Evolutionary conservation across 37 sponge, comb jelly and placozoan species (phyloP).

Genomic region (Amphimedon queenslandica): DNA sequence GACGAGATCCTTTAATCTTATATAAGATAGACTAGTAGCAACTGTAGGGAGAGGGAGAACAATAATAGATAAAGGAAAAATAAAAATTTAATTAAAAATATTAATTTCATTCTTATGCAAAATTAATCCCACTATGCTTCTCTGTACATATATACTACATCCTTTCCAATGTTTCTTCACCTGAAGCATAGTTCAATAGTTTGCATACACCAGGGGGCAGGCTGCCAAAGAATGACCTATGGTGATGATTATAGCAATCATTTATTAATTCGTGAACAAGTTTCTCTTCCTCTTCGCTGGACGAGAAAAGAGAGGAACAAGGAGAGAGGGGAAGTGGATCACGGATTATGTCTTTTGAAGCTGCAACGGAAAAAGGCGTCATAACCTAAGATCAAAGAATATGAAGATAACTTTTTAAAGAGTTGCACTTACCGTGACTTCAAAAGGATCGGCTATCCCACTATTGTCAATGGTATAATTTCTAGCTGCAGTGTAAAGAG

Average conservation of each 20-base stretch:
- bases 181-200: constrained; percentile 43
- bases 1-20: constrained; percentile 32
- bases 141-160: too few relatives aligned
- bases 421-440: constrained; percentile 23
- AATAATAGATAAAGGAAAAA: neutral
- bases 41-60: too few relatives aligned
- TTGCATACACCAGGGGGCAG: constrained; percentile 26
- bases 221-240: constrained; percentile 34
- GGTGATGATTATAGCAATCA: constrained; percentile 52
- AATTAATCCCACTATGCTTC: too few relatives aligned
- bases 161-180: too few relatives aligned
- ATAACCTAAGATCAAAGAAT: constrained; percentile 23
- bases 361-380: constrained; percentile 50
- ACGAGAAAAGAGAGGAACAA: neutral
- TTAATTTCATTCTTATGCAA: too few relatives aligned
- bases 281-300: constrained; percentile 26
- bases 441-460: constrained; percentile 29
- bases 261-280: constrained; percentile 36
- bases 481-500: constrained; percentile 6
- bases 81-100: neutral
- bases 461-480: constrained; percentile 20
- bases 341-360: constrained; percentile 35
- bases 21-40: constrained; percentile 48
- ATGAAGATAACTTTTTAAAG: neutral
- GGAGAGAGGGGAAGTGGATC: constrained; percentile 5